phyloP scores from a whole-genome alignment of 2,797 vertebrate species.

The Peromyscus nudipes region DNA sequence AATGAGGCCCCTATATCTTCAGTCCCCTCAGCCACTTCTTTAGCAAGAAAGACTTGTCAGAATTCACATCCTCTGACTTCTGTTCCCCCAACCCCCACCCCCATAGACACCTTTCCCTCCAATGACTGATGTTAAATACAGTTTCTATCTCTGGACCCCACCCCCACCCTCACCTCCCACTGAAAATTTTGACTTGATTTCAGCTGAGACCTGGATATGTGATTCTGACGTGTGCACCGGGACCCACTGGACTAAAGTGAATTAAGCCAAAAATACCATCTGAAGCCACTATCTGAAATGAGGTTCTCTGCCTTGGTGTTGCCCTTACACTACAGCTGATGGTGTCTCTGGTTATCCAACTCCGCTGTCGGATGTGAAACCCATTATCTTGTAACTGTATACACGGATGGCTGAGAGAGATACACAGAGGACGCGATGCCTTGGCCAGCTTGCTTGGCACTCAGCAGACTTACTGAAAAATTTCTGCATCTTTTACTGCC shows the following conservation, averaged over 20 bases:
- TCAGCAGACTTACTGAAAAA: accelerated
- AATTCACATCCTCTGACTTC: conserved; percentile 55
- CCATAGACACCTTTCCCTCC: background rate
- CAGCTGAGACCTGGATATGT: background rate
- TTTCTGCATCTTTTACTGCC: conserved; percentile 59
- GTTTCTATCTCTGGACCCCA: background rate
- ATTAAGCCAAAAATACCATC: conserved; percentile 57
- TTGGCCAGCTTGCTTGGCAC: background rate
- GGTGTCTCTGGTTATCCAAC: conserved; percentile 40
- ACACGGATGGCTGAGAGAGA: conserved; percentile 27
- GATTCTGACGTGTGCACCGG: background rate
- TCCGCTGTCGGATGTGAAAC: conserved; percentile 35
- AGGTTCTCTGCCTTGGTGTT: background rate
- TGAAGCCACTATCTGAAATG: background rate
- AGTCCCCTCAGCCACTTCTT: background rate
- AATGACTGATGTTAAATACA: background rate
- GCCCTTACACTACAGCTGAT: conserved; percentile 32
- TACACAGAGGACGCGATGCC: background rate
- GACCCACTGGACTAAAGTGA: background rate
- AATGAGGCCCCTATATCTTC: background rate
- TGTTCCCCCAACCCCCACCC: background rate
- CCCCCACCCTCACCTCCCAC: background rate
- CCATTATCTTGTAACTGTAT: conserved; percentile 60
- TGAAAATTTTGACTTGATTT: conserved; percentile 39
- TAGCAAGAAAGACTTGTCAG: conserved; percentile 7